Conservation (phyloP, 2,797 vertebrate genomes). For the Gadopsis bispinosus region DNA sequence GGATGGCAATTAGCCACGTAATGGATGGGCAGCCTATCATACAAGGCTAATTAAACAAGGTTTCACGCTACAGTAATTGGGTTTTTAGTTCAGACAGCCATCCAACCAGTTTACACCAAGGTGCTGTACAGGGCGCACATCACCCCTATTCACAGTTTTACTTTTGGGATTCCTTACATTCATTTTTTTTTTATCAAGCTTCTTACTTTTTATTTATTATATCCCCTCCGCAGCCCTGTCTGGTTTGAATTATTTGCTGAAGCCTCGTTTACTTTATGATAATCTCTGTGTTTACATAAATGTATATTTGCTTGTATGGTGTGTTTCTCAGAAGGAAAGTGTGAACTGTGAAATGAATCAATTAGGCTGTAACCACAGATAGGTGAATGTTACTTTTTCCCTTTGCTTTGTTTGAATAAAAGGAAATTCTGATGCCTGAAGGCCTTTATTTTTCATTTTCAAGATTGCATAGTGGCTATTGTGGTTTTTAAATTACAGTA, state of each 20-base stretch:
- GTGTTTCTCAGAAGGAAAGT: conserved; percentile 19
- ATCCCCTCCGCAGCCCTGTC: conserved; percentile 2
- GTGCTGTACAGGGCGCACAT: not conserved
- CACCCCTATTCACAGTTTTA: not conserved
- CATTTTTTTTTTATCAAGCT: not conserved
- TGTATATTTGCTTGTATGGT: conserved; percentile 38
- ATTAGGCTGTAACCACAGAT: conserved; percentile 52
- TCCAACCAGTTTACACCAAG: conserved; percentile 40
- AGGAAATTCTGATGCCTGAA: conserved; percentile 45
- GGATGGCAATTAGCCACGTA: conserved; percentile 83
- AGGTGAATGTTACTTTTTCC: conserved; percentile 36
- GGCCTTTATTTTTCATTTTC: conserved; percentile 67
- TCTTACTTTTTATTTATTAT: conserved; percentile 8
- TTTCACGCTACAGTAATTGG: conserved; percentile 76
- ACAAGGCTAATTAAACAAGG: conserved; percentile 82
- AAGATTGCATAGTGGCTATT: conserved; percentile 63
- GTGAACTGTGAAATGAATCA: conserved; percentile 66
- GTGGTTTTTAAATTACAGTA: conserved; percentile 70
- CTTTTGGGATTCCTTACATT: not conserved
- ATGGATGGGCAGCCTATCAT: conserved; percentile 82
- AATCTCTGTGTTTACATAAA: conserved; percentile 52
- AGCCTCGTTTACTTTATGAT: not conserved
- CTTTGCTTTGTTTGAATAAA: conserved; percentile 54
- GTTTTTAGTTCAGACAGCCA: conserved; percentile 67
- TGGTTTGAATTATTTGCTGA: conserved; percentile 27